Conservation (phyloP, 2,113 vertebrate species). For the Prunella himalayana region DNA sequence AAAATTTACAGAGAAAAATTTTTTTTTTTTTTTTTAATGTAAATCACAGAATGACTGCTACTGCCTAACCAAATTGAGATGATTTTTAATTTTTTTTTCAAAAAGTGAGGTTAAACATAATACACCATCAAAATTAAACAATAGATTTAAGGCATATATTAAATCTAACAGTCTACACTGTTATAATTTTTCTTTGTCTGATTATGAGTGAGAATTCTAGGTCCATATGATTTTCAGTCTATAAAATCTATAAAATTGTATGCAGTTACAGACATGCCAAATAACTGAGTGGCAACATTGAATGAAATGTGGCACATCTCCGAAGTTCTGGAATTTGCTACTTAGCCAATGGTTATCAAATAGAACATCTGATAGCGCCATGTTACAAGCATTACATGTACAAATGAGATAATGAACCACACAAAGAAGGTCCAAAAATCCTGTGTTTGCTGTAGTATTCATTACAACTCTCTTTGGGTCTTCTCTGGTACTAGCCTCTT, state of each 20-base stretch:
- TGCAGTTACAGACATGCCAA: neutral
- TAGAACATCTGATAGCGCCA: neutral
- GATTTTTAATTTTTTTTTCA: neutral
- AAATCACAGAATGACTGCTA: neutral
- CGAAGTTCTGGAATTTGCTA: neutral
- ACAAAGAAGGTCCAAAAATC: neutral
- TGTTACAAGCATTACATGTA: neutral
- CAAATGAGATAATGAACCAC: neutral
- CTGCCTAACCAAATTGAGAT: neutral
- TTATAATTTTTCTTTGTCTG: neutral
- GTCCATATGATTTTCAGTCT: neutral
- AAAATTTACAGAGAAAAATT: neutral
- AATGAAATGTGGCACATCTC: neutral
- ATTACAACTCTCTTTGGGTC: neutral
- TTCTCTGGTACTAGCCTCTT: neutral
- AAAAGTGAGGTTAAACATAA: neutral
- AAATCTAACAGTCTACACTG: neutral
- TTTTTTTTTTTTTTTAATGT: neutral
- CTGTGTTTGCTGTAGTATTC: neutral
- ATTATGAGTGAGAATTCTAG: neutral
- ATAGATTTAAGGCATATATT: neutral
- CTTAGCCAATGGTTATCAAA: neutral
- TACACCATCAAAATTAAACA: neutral
- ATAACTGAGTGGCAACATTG: neutral
- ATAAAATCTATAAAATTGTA: neutral